A percentile compares a stretch with the other conserved stretches of the same genome.
These are phyloP conservation scores for Drosophila parvula DNA, from an alignment of 1,140 invertebrate genomes.

Conservation along the genomic window DNA sequence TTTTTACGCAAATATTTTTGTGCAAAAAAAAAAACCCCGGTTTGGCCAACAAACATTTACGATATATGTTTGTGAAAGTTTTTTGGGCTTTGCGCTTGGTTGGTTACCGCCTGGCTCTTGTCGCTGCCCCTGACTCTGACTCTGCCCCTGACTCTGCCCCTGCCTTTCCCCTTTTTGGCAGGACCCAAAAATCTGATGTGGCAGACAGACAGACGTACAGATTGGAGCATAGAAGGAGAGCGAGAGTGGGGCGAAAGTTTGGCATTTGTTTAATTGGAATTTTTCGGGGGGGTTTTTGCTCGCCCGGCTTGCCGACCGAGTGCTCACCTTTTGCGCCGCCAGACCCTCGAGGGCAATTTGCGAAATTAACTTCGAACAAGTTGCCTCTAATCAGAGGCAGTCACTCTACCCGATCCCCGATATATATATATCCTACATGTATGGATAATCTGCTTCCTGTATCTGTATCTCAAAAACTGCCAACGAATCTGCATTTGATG, in stretches of 20 bases:
- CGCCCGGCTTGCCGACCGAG: background rate
- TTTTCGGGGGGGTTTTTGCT: constrained; percentile 27
- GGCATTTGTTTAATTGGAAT: constrained; percentile 82
- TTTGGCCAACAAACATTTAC: constrained; percentile 18
- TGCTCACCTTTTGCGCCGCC: constrained; percentile 23
- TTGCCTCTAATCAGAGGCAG: constrained; percentile 41
- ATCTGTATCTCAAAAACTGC: background rate
- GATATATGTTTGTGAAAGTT: constrained; percentile 36
- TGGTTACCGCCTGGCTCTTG: constrained; percentile 1
- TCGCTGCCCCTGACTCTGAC: background rate
- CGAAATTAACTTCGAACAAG: constrained; percentile 55
- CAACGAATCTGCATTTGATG: constrained; percentile 30
- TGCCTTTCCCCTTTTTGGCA: constrained; percentile 25
- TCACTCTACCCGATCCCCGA: background rate
- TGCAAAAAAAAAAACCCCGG: constrained; percentile 1
- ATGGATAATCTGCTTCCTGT: background rate
- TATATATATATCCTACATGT: background rate
- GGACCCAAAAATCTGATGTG: constrained; percentile 33
- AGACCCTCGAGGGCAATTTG: constrained; percentile 42
- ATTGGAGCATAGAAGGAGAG: constrained; percentile 7
- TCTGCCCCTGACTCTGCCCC: constrained; percentile 1
- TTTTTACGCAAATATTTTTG: constrained; percentile 28
- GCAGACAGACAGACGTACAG: constrained; percentile 9
- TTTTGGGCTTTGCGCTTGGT: constrained; percentile 39
- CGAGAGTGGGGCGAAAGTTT: constrained; percentile 55